phyloP scores from a whole-genome alignment of 1,140 invertebrate species.

The Chlorops oryzae region DNA sequence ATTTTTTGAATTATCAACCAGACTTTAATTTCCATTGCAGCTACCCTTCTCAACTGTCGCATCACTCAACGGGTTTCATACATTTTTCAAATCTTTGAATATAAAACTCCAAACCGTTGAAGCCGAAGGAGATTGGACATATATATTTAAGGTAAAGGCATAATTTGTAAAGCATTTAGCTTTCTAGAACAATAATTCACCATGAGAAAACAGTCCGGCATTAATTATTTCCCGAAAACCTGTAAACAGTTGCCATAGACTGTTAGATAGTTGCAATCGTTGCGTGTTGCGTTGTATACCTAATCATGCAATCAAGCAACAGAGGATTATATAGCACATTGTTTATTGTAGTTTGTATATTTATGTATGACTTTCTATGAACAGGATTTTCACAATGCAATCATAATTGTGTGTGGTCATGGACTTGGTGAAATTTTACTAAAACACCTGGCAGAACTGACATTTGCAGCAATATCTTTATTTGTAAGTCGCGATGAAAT shows the following conservation, averaged over 20 bases:
- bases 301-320: too few species aligned
- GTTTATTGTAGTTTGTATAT: too few species aligned
- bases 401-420: slow-evolving; percentile 57
- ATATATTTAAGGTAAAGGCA: too few species aligned
- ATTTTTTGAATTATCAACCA: slow-evolving; percentile 11
- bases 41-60: slow-evolving; percentile 72
- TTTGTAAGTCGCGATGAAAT: slow-evolving; percentile 69
- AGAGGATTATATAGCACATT: too few species aligned
- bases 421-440: slow-evolving; percentile 54
- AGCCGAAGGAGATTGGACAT: slow-evolving; percentile 61
- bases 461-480: slow-evolving; percentile 65
- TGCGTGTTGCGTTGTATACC: too few species aligned
- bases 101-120: slow-evolving; percentile 59
- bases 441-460: slow-evolving; percentile 56
- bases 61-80: slow-evolving; percentile 77
- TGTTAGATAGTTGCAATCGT: too few species aligned
- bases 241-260: too few species aligned
- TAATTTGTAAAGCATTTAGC: too few species aligned
- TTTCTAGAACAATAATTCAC: too few species aligned
- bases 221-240: too few species aligned
- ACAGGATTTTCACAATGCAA: slow-evolving; percentile 61
- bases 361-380: too few species aligned
- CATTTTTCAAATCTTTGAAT: slow-evolving; percentile 70
- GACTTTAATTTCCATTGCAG: slow-evolving; percentile 49
- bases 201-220: too few species aligned